Evolutionary conservation across 2,888 invertebrate genomes (phyloP).

Genomic region (Chymomyza caudatula): DNA sequence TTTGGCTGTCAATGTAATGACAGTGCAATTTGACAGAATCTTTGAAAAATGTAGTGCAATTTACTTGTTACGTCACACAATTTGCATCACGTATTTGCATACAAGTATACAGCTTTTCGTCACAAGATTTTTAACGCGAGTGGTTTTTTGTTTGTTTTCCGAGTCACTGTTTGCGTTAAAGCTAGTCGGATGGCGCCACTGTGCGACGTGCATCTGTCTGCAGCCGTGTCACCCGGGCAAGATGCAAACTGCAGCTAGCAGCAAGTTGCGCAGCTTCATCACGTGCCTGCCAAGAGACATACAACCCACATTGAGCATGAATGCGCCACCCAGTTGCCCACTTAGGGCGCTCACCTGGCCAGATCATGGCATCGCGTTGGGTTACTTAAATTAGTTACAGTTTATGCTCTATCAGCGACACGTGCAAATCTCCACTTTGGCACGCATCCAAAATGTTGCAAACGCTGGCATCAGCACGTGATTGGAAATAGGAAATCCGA

Average conservation of each 20-base stretch:
- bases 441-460: constrained; percentile 19
- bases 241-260: background rate
- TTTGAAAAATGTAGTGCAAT: no score
- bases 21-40: no score
- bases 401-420: constrained; percentile 23
- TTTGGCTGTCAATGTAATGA: no score
- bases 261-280: background rate
- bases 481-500: constrained; percentile 17
- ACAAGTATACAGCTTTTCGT: no score
- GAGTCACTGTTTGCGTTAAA: no score
- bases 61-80: no score
- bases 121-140: no score
- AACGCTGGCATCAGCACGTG: constrained; percentile 5
- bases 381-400: constrained; percentile 23
- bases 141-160: no score
- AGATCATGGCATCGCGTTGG: background rate
- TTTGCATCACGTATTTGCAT: no score
- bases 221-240: constrained; percentile 1
- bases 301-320: background rate
- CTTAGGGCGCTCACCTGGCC: background rate
- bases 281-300: background rate
- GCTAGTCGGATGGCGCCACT: no score
- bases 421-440: constrained; percentile 27
- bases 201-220: constrained; percentile 3
- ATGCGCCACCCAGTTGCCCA: background rate